Evolutionary conservation across 92 coral and sea anemone genomes (phyloP).

Genomic region (Diadumene lineata): DNA sequence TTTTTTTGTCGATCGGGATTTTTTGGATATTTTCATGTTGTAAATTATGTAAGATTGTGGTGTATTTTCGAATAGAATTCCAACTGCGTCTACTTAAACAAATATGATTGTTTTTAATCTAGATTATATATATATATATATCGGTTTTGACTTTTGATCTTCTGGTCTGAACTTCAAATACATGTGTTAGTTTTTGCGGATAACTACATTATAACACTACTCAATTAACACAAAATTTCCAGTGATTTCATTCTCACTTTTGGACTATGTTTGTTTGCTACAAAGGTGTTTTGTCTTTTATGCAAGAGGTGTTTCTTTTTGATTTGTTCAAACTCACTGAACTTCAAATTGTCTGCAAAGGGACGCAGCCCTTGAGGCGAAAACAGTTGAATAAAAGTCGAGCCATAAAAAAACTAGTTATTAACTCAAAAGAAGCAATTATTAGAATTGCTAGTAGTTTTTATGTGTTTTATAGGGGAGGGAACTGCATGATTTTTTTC

Average conservation of each 20-base stretch:
- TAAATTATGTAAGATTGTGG: constrained; percentile 25
- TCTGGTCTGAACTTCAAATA: not conserved
- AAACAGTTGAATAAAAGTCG: too few relatives aligned
- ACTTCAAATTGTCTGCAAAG: not conserved
- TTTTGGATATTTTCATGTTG: constrained; percentile 11
- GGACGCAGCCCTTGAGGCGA: not conserved
- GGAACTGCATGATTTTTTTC: too few relatives aligned
- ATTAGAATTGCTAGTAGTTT: too few relatives aligned
- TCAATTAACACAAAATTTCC: too few relatives aligned
- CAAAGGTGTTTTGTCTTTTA: constrained; percentile 7
- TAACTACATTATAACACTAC: too few relatives aligned
- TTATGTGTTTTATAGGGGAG: too few relatives aligned
- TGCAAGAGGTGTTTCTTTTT: constrained; percentile 19
- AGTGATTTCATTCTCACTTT: not conserved
- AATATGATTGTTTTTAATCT: not conserved
- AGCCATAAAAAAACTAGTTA: not conserved
- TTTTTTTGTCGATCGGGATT: constrained; percentile 9
- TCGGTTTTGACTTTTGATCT: not conserved
- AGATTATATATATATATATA: constrained; percentile 2
- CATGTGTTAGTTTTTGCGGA: not conserved
- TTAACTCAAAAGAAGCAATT: too few relatives aligned
- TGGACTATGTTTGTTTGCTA: not conserved
- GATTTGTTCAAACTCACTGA: not conserved
- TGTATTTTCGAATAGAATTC: not conserved
- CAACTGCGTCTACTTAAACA: constrained; percentile 2